phyloP scores from a whole-genome alignment of 2,797 vertebrate genomes.

The Chaunax sp. region DNA sequence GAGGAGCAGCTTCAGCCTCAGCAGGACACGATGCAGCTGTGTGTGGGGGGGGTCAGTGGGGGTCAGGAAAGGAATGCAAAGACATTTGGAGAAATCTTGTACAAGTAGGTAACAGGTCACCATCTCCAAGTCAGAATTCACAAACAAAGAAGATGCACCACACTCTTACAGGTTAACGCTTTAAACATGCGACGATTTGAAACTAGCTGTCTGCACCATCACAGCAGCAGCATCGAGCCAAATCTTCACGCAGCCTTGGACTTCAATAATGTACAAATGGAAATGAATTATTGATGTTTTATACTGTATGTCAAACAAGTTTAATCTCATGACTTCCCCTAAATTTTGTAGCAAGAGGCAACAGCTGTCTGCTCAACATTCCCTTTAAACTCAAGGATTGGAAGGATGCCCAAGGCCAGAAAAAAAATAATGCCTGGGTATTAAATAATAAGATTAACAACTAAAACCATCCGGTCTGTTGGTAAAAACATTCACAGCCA shows the following conservation, averaged over 20 bases:
- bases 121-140: not conserved
- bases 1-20: conserved; percentile 39
- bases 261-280: not conserved
- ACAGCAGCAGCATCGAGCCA: not conserved
- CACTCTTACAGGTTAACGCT: not conserved
- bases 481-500: conserved; percentile 13
- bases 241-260: conserved; percentile 1
- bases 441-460: conserved; percentile 23
- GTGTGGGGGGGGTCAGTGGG: conserved; percentile 24
- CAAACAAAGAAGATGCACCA: not conserved
- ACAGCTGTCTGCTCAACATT: not conserved
- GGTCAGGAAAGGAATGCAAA: conserved; percentile 66
- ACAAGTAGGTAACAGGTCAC: conserved; percentile 71
- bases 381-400: not conserved
- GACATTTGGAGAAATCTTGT: conserved; percentile 47
- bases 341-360: not conserved
- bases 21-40: conserved; percentile 64
- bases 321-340: not conserved
- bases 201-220: not conserved
- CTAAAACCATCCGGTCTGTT: conserved; percentile 18
- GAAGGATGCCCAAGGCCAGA: not conserved
- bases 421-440: conserved; percentile 2
- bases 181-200: not conserved
- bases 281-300: too few relatives aligned
- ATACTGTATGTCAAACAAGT: conserved; percentile 18